Evolutionary conservation across 23 tunicate genomes (phyloP).

Genomic region (Ciona savignyi): DNA sequence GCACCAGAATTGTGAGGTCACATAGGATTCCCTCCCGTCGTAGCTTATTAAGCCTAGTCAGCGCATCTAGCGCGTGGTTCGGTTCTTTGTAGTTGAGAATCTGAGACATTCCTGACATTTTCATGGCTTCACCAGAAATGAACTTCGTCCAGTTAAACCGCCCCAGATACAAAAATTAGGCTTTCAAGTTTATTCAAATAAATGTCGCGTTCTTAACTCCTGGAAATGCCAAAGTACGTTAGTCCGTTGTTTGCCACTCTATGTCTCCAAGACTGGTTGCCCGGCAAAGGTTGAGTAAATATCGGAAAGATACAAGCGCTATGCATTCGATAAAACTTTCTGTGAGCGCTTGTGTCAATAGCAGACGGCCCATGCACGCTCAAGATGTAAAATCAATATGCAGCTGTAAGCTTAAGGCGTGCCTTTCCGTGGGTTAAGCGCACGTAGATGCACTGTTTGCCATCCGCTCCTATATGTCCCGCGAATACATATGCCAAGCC

Average conservation of each 20-base stretch:
- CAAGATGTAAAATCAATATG: background rate
- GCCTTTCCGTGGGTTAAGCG: background rate
- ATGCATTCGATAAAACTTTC: conserved; percentile 1
- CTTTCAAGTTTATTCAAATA: background rate
- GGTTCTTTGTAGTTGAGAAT: conserved; percentile 67
- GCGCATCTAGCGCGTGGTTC: conserved; percentile 46
- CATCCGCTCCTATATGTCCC: background rate
- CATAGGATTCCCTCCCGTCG: conserved; percentile 72
- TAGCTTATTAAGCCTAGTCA: conserved; percentile 54
- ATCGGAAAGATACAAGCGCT: background rate
- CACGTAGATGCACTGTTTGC: background rate
- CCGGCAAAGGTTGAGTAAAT: background rate
- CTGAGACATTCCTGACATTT: conserved; percentile 71
- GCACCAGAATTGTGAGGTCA: conserved; percentile 89
- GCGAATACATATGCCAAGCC: background rate
- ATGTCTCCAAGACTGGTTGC: background rate
- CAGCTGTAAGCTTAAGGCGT: background rate
- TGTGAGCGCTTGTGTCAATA: background rate
- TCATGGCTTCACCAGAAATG: conserved; percentile 24
- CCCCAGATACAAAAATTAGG: background rate
- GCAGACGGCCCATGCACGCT: background rate
- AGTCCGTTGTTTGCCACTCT: background rate
- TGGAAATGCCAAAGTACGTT: background rate
- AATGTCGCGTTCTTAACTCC: background rate
- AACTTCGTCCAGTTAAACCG: background rate